phyloP scores from a whole-genome alignment of 2,797 vertebrate species.

The Babyrousa celebensis region DNA sequence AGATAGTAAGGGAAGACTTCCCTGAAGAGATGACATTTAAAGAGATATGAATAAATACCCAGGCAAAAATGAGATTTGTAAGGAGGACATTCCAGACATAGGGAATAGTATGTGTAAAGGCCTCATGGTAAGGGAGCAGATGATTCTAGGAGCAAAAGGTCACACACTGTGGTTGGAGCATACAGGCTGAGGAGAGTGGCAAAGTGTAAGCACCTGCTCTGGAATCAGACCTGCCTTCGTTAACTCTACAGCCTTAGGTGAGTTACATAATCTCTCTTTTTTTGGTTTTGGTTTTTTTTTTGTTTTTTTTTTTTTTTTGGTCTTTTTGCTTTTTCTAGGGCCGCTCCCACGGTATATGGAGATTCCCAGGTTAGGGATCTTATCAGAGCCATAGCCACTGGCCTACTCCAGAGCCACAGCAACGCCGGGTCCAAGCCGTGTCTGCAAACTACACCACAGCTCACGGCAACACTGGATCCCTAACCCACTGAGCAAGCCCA shows the following conservation, averaged over 20 bases:
- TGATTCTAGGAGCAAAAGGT: constrained; percentile 57
- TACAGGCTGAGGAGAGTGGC: not conserved
- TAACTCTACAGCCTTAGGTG: not conserved
- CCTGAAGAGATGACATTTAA: constrained; percentile 56
- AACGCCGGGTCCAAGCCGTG: no score
- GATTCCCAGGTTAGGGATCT: no score
- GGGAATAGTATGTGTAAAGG: not conserved
- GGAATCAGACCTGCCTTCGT: not conserved
- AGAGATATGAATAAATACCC: constrained; percentile 57
- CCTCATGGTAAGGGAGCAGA: constrained; percentile 3
- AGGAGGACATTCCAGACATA: not conserved
- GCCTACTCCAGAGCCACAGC: no score
- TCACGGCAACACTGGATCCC: no score
- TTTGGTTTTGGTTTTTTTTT: no score
- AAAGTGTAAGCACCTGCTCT: not conserved
- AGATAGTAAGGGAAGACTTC: constrained; percentile 58
- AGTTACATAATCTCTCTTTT: constrained; percentile 14
- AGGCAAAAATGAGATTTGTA: constrained; percentile 51
- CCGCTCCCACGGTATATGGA: no score
- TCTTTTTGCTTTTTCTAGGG: no score
- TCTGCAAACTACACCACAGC: no score
- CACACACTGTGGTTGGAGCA: not conserved
- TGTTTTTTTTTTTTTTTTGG: no score
- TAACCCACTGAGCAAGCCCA: no score
- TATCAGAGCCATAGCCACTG: no score